These are phyloP conservation scores for Athalia rosae DNA, from an alignment of 2,888 invertebrate genomes.

Conservation along the genomic window DNA sequence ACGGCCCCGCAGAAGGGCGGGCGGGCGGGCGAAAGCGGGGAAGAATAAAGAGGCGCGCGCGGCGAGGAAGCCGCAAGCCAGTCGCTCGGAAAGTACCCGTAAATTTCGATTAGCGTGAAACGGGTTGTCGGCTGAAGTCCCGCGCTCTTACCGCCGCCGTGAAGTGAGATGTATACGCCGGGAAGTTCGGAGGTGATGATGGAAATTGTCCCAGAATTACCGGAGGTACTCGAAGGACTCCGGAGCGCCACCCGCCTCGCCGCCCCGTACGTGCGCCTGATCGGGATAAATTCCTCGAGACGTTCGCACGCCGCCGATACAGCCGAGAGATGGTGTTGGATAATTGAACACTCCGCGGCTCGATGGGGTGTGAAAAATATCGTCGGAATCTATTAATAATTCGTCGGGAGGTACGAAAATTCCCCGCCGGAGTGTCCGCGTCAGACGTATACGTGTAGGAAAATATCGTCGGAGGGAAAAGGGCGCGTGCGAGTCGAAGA, in stretches of 20 bases:
- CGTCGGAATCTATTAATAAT: not conserved
- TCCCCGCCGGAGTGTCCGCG: not conserved
- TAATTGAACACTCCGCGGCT: not conserved
- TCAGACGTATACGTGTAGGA: not conserved
- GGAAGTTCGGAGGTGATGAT: not conserved
- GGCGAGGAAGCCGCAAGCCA: slow-evolving; percentile 50
- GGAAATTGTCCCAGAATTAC: slow-evolving; percentile 13
- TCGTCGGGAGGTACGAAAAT: not conserved
- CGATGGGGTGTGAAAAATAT: not conserved
- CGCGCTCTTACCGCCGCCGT: slow-evolving; percentile 22
- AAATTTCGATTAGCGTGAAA: slow-evolving; percentile 50
- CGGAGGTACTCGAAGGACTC: slow-evolving; percentile 3
- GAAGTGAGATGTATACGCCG: slow-evolving; percentile 14
- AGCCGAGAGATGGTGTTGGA: not conserved
- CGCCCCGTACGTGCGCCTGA: not conserved
- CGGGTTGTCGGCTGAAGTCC: slow-evolving; percentile 27
- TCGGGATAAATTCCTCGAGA: not conserved
- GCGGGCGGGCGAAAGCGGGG: slow-evolving; percentile 6
- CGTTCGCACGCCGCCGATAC: too few relatives aligned
- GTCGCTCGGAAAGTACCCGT: slow-evolving; percentile 53
- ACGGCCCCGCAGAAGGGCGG: slow-evolving; percentile 45
- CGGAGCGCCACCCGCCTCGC: too few relatives aligned
- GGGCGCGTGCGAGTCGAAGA: not conserved
- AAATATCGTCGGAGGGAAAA: too few relatives aligned
- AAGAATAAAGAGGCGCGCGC: slow-evolving; percentile 35